phyloP scores from a whole-genome alignment of 2,888 invertebrate species.

The Harpalus rufipes region DNA sequence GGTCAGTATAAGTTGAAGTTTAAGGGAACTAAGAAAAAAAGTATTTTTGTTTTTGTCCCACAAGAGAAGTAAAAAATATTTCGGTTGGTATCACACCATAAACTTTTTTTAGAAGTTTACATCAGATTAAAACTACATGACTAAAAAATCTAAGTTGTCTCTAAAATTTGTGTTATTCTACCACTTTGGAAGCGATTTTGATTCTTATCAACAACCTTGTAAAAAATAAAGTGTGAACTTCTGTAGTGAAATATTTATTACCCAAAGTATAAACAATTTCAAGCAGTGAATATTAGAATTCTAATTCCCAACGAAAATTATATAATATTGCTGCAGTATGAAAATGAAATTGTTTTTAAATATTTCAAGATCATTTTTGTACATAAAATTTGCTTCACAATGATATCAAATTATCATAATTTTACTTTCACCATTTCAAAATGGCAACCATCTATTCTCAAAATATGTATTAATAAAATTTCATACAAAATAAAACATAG shows the following conservation, averaged over 20 bases:
- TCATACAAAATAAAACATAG: too few species aligned
- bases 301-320: too few species aligned
- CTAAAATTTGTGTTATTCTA: constrained; percentile 6
- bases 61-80: constrained; percentile 16
- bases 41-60: constrained; percentile 17
- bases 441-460: too few species aligned
- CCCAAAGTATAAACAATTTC: too few species aligned
- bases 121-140: not conserved
- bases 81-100: constrained; percentile 17
- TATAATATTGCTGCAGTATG: too few species aligned
- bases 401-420: too few species aligned
- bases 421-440: too few species aligned
- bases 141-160: constrained; percentile 1
- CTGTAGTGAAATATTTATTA: not conserved
- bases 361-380: not conserved
- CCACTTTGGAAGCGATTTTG: constrained; percentile 1
- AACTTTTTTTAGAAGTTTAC: not conserved
- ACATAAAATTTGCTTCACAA: too few species aligned
- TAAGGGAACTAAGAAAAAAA: constrained; percentile 16
- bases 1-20: constrained; percentile 31
- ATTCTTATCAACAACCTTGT: not conserved
- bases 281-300: too few species aligned
- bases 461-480: too few species aligned
- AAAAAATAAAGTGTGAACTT: not conserved
- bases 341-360: too few species aligned